Evolutionary conservation across 2,888 invertebrate species (phyloP), one percentile per base, ranked within the genome.

Genomic region (Plutella xylostella): DNA sequence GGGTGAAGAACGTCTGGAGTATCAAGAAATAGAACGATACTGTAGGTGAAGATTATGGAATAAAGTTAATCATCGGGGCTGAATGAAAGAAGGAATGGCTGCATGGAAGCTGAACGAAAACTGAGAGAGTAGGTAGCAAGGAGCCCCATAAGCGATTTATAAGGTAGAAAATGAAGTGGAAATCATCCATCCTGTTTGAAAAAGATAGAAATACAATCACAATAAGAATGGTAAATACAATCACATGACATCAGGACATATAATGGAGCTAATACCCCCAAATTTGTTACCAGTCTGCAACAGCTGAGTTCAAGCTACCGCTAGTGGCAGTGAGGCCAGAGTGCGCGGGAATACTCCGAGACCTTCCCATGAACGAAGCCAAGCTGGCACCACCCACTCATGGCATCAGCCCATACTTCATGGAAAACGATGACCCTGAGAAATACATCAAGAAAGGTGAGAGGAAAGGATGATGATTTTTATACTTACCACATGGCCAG

Each of bases 281-380:
- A 31, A 18, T 31, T 15, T 4, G 31, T 37, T 33, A n/a, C 4
- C 62, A 92, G 92, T 80, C 91, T 41, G 86, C 89, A 9, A 85
- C 87, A 56, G 89, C 89, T 18, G 86, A 88, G 53, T 92, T 90
- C 67, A 89, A 89, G 58, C 66, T 92, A 6, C 92, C 92, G 0
- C 62, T 92, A 50, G 72, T 88, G 35, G 84, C 86, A 40, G 91
- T 92, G 0, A 77, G 89, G 42, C 89, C 90, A 14, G 90, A 91
- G 74, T 88, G 88, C 52, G 87, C 87, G 28, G 90, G 89, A 14
- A 84, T 90, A 48, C 72, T 87, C 54, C 75, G 88, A 50, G 87
- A 87, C 59, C 62, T 87, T 42, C 86, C 88, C 9, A 78, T 88
- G 54, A 85, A 88, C 30, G 87, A 89, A 56, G 82, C 88, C 18